These are phyloP conservation scores for Yponomeuta sedellus DNA, from an alignment of 2,888 invertebrate species.

Conservation along the genomic window DNA sequence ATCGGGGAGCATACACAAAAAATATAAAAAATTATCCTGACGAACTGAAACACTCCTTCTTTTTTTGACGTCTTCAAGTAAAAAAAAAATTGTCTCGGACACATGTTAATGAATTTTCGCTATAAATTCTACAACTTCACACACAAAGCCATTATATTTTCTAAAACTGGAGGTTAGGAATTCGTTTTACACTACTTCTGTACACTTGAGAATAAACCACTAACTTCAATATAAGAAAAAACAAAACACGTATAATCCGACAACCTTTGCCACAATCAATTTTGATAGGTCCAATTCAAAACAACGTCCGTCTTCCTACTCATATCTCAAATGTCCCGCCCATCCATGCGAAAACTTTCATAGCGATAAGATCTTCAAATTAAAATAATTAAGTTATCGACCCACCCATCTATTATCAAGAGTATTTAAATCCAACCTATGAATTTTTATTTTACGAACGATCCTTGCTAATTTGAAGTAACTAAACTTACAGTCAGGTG, in stretches of 20 bases:
- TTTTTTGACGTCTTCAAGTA: no score
- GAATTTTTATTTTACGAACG: background rate
- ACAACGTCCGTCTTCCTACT: background rate
- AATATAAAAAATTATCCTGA: no score
- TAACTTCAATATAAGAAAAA: constrained; percentile 22
- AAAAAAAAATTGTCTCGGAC: no score
- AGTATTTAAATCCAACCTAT: background rate
- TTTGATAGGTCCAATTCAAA: background rate
- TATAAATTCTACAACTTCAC: no score
- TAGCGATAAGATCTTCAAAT: background rate
- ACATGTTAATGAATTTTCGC: no score
- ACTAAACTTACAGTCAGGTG: background rate
- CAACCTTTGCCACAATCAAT: background rate
- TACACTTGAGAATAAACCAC: no score
- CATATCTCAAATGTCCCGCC: background rate
- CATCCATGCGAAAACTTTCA: constrained; percentile 1
- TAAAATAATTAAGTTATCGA: constrained; percentile 1
- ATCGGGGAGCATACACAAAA: no score
- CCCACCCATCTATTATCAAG: background rate
- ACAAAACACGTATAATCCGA: constrained; percentile 22
- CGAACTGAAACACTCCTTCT: no score
- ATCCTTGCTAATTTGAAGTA: background rate
- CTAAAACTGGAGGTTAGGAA: no score
- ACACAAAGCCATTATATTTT: no score
- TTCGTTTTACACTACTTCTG: no score